These are phyloP conservation scores for Apoda limacodes DNA, from an alignment of 2,888 invertebrate species.

Conservation along the genomic window DNA sequence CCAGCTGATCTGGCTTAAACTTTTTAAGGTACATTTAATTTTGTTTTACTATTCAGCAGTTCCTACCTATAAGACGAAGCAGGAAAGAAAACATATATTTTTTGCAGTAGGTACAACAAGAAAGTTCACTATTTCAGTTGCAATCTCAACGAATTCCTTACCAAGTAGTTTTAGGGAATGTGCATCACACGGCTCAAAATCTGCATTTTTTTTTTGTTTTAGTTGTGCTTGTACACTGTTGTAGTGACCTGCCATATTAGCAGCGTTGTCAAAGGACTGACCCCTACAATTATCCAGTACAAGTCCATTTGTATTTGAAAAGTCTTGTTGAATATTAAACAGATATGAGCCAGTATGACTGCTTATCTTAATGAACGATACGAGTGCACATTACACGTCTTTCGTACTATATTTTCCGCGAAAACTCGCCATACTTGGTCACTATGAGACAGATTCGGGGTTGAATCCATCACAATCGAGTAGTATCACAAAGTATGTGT, in stretches of 20 bases:
- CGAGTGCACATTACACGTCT: conserved; percentile 14
- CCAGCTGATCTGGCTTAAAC: conserved; percentile 14
- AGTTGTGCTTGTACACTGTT: no score
- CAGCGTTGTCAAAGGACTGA: conserved; percentile 18
- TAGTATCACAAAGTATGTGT: no score
- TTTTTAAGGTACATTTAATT: conserved; percentile 16
- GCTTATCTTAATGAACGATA: conserved; percentile 18
- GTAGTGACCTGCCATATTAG: conserved; percentile 17
- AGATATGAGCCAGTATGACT: conserved; percentile 15
- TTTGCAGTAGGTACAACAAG: no score
- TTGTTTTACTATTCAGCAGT: conserved; percentile 12
- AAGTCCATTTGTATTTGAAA: conserved; percentile 16
- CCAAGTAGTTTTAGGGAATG: conserved; percentile 15
- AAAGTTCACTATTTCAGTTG: conserved; percentile 6
- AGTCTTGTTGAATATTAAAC: conserved; percentile 17
- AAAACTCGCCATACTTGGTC: conserved; percentile 11
- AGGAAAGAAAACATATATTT: conserved; percentile 11
- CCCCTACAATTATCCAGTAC: conserved; percentile 8
- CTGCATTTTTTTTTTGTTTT: conserved; percentile 13
- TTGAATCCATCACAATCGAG: no score
- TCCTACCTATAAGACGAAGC: conserved; percentile 9
- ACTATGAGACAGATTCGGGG: no score
- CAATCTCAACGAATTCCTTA: conserved; percentile 15
- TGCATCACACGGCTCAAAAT: conserved; percentile 15
- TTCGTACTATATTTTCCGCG: conserved; percentile 9